A percentile compares a stretch with the other conserved stretches of the same genome.
Evolutionary conservation across 2,113 vertebrate genomes (phyloP).

Genomic region (Phyllostomus hastatus): DNA sequence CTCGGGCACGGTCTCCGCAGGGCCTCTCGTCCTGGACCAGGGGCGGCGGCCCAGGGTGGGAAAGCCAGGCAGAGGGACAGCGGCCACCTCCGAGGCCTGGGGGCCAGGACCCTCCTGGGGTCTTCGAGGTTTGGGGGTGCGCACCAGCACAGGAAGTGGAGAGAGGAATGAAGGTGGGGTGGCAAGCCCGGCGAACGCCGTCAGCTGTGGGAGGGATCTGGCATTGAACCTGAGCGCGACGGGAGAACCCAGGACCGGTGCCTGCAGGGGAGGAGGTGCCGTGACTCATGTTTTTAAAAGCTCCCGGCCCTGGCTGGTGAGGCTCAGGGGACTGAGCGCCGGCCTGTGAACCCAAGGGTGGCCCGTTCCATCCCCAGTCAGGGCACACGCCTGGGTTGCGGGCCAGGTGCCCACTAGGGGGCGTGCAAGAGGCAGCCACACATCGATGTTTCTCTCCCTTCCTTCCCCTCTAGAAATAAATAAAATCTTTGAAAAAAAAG

Average conservation of each 20-base stretch:
- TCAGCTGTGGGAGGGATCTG: background rate
- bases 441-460: no score
- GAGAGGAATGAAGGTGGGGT: background rate
- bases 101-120: background rate
- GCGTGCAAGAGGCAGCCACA: no score
- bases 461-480: no score
- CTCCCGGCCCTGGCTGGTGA: no score
- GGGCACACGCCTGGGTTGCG: no score
- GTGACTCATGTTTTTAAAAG: background rate
- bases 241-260: background rate
- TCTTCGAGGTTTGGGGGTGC: no score
- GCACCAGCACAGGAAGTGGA: rapidly evolving
- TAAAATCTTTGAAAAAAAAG: no score
- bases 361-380: no score
- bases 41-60: background rate
- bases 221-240: background rate
- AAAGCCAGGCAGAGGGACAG: background rate
- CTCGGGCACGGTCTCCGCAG: background rate
- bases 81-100: background rate
- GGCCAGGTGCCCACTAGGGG: no score
- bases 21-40: background rate
- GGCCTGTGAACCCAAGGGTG: no score
- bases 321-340: no score
- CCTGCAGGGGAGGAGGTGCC: background rate
- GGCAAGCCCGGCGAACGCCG: background rate